Evolutionary conservation across 2,888 invertebrate species (phyloP).

Genomic region (Tryphoninae sp.): DNA sequence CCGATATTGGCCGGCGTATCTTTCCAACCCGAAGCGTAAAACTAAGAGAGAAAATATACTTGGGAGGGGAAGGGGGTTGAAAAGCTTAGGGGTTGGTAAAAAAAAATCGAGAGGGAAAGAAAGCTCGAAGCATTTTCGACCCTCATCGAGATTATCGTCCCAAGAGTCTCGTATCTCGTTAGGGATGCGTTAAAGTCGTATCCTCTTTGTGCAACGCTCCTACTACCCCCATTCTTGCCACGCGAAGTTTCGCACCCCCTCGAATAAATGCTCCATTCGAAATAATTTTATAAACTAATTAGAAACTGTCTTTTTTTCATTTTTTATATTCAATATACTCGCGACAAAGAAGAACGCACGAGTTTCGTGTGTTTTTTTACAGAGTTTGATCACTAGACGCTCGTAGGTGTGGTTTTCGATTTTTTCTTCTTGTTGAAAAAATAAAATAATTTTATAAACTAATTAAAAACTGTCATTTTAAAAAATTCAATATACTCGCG

Average conservation of each 20-base stretch:
- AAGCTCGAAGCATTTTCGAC: constrained; percentile 46
- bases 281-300: background rate
- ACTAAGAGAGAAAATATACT: background rate
- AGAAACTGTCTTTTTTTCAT: background rate
- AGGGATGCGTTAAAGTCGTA: constrained; percentile 52
- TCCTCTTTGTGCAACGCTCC: constrained; percentile 5
- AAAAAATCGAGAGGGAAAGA: constrained; percentile 21
- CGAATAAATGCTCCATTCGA: constrained; percentile 1
- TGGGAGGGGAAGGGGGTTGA: too few species aligned
- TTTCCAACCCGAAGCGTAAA: background rate
- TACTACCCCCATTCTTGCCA: background rate
- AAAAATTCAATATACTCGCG: background rate
- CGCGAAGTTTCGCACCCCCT: background rate
- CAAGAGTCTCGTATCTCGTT: constrained; percentile 60
- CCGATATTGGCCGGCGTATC: constrained; percentile 21
- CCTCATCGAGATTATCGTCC: constrained; percentile 43
- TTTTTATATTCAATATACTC: background rate
- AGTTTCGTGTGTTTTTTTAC: background rate
- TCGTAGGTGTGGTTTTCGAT: too few species aligned
- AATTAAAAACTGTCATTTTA: background rate
- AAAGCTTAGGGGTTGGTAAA: constrained; percentile 7
- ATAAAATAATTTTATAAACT: background rate
- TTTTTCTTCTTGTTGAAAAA: too few species aligned
- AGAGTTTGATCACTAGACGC: too few species aligned
- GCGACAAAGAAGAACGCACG: background rate